phyloP scores from a whole-genome alignment of 1,140 invertebrate genomes.

The Scaptomyza pallida region DNA sequence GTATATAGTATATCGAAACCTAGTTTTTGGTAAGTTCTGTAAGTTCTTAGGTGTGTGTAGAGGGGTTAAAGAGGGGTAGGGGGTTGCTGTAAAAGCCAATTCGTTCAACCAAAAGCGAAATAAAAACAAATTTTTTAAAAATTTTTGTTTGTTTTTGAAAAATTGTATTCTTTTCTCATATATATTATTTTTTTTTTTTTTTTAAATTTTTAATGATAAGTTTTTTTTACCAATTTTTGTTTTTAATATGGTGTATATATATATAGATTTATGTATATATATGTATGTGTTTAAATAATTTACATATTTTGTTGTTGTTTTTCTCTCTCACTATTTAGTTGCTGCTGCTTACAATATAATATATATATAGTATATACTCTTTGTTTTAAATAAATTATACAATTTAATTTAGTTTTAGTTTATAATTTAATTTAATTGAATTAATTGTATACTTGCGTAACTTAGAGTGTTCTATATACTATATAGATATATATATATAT shows the following conservation, averaged over 20 bases:
- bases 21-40: constrained; percentile 52
- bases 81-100: constrained; percentile 49
- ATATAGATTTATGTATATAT: constrained; percentile 6
- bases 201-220: constrained; percentile 64
- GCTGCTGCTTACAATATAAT: constrained; percentile 39
- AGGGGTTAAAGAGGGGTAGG: background rate
- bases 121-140: constrained; percentile 71
- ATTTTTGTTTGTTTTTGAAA: constrained; percentile 66
- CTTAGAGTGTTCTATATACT: constrained; percentile 53
- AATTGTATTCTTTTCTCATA: constrained; percentile 61
- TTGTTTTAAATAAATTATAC: constrained; percentile 65
- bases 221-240: constrained; percentile 55
- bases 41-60: constrained; percentile 4
- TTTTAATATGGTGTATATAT: constrained; percentile 27
- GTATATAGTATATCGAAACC: constrained; percentile 50
- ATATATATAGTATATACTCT: constrained; percentile 22
- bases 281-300: constrained; percentile 50
- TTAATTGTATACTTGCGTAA: constrained; percentile 83
- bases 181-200: constrained; percentile 37
- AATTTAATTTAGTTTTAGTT: constrained; percentile 56
- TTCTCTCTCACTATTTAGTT: constrained; percentile 66
- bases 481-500: too few species aligned
- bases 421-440: constrained; percentile 71
- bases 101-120: constrained; percentile 58
- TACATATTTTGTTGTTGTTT: constrained; percentile 48